Percentiles rank a stretch among this genome's conserved stretches.
These are phyloP conservation scores for Mallotus villosus DNA, from an alignment of 2,797 vertebrate genomes.

Conservation along the genomic window DNA sequence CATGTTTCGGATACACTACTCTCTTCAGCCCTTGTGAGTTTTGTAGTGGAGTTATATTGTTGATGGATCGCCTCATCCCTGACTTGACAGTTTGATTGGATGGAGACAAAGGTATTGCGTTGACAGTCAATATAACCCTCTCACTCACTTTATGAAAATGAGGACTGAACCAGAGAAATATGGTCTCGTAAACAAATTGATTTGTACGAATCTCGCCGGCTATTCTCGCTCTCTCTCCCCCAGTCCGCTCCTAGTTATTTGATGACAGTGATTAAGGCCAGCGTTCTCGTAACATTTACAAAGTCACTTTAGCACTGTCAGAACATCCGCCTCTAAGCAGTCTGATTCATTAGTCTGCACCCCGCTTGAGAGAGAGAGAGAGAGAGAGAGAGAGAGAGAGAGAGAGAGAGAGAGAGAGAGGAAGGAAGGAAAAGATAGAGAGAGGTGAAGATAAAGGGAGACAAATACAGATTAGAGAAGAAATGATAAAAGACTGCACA, in stretches of 20 bases:
- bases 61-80: neutral
- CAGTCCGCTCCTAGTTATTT: constrained; percentile 34
- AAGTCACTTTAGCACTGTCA: constrained; percentile 35
- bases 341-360: constrained; percentile 30
- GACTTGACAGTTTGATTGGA: constrained; percentile 3
- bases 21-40: neutral
- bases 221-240: neutral
- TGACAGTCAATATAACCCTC: neutral
- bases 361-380: neutral
- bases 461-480: neutral
- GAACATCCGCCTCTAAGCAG: neutral
- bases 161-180: neutral
- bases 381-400: neutral
- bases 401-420: neutral
- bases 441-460: too few relatives aligned
- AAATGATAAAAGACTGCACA: neutral
- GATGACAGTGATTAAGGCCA: constrained; percentile 39
- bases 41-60: neutral
- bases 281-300: constrained; percentile 45
- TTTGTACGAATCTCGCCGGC: neutral
- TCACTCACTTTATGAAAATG: neutral
- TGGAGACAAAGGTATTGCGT: neutral
- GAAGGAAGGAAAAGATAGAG: too few relatives aligned
- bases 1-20: neutral
- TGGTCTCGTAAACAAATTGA: constrained; percentile 1